Conservation (phyloP, 35 echinoderm and acorn worm genomes). For the Heliocidaris tuberculata region DNA sequence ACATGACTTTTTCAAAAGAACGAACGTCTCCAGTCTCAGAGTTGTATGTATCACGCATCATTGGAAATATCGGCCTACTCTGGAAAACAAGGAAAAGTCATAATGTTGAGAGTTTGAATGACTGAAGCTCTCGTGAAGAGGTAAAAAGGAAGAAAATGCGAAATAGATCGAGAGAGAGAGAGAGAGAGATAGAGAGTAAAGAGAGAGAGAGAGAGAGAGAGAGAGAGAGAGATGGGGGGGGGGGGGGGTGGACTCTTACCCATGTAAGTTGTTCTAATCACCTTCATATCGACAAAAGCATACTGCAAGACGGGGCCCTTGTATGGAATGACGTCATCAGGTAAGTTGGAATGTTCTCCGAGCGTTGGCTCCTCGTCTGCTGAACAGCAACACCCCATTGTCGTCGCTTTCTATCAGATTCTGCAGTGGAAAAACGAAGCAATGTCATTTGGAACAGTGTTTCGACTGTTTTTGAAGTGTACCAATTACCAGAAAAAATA, state of each 20-base stretch:
- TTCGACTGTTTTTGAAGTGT: no score
- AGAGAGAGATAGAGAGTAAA: not conserved
- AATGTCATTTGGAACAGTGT: not conserved
- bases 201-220: not conserved
- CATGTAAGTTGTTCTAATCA: not conserved
- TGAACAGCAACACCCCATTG: not conserved
- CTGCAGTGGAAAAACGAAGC: not conserved
- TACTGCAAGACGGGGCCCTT: not conserved
- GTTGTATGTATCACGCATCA: no score
- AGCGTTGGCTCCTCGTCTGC: not conserved
- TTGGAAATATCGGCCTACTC: no score
- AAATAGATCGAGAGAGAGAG: not conserved
- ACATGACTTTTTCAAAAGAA: no score
- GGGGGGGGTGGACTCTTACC: not conserved
- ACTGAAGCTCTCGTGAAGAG: no score
- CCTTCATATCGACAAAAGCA: not conserved
- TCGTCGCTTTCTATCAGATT: not conserved
- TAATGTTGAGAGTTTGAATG: no score
- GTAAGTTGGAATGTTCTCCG: not conserved
- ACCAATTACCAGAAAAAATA: no score
- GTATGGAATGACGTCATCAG: not conserved
- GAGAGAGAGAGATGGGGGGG: no score
- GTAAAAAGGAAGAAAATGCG: no score
- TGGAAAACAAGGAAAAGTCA: no score
- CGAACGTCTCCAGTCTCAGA: no score